These are phyloP conservation scores for Caenorhabditis tropicalis DNA, from an alignment of 1,140 invertebrate genomes.

Conservation along the genomic window DNA sequence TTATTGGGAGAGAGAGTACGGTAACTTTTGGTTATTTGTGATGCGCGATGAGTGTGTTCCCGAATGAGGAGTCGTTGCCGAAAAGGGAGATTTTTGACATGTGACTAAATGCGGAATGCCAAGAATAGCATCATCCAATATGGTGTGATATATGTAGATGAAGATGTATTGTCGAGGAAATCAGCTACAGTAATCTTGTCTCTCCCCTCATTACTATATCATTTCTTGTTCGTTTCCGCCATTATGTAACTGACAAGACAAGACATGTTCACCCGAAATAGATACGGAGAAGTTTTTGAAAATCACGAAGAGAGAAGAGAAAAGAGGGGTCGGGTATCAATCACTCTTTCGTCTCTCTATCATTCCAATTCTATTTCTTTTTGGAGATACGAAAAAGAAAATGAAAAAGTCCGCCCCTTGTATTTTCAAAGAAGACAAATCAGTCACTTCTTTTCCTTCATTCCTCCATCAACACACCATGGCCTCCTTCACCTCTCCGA, in stretches of 20 bases:
- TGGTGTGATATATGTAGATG: constrained; percentile 20
- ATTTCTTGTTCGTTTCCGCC: not conserved
- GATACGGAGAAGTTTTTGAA: not conserved
- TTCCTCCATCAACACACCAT: not conserved
- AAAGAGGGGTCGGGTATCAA: not conserved
- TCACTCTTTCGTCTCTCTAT: not conserved
- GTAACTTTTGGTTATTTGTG: not conserved
- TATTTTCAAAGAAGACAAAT: constrained; percentile 10
- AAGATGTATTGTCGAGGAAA: not conserved
- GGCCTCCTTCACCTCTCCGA: not conserved
- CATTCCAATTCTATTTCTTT: not conserved
- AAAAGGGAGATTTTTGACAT: not conserved
- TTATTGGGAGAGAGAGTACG: not conserved
- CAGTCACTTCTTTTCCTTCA: not conserved
- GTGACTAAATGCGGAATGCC: not conserved
- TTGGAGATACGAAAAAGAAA: not conserved
- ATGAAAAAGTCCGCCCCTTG: not conserved
- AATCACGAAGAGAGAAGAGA: not conserved
- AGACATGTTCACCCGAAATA: constrained; percentile 23
- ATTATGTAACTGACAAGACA: not conserved
- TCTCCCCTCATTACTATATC: not conserved
- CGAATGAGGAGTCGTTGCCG: not conserved
- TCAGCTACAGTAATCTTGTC: not conserved
- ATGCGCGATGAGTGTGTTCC: not conserved
- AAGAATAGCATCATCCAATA: not conserved